A percentile compares a stretch with the other conserved stretches of the same genome.
These are phyloP conservation scores for Syrmaticus mikado DNA, from an alignment of 2,113 vertebrate genomes.

Conservation along the genomic window DNA sequence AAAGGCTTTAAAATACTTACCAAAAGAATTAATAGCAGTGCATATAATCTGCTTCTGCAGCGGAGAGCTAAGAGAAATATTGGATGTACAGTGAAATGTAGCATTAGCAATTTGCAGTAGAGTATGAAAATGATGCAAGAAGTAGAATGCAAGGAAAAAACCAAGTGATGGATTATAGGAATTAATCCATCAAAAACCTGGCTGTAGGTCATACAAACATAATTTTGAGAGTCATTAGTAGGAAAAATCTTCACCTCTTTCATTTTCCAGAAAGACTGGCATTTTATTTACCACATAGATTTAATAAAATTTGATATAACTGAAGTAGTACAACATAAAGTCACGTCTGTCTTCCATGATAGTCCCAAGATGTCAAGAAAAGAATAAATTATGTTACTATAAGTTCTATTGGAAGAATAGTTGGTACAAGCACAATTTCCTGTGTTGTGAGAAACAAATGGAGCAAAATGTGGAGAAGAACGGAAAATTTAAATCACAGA, in stretches of 20 bases:
- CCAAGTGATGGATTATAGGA: background rate
- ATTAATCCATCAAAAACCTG: slow-evolving; percentile 20
- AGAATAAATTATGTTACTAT: background rate
- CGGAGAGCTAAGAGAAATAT: background rate
- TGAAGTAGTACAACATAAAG: background rate
- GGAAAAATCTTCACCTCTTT: background rate
- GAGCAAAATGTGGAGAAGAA: background rate
- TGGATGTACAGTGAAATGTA: slow-evolving; percentile 6
- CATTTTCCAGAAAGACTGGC: background rate
- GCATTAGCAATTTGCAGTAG: background rate
- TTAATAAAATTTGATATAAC: background rate
- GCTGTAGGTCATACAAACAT: background rate
- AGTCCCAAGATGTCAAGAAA: background rate
- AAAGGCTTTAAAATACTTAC: slow-evolving; percentile 7
- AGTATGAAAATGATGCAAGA: background rate
- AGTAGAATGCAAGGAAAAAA: background rate
- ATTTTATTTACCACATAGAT: background rate
- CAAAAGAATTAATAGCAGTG: background rate
- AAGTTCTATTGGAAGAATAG: background rate
- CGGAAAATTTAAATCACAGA: background rate
- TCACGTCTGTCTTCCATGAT: background rate
- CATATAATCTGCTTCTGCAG: slow-evolving; percentile 13
- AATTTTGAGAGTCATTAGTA: background rate
- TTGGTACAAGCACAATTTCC: background rate
- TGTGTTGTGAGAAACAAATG: background rate